Evolutionary conservation across 2,888 invertebrate species (phyloP).

Genomic region (Lasioglossum figueresi): DNA sequence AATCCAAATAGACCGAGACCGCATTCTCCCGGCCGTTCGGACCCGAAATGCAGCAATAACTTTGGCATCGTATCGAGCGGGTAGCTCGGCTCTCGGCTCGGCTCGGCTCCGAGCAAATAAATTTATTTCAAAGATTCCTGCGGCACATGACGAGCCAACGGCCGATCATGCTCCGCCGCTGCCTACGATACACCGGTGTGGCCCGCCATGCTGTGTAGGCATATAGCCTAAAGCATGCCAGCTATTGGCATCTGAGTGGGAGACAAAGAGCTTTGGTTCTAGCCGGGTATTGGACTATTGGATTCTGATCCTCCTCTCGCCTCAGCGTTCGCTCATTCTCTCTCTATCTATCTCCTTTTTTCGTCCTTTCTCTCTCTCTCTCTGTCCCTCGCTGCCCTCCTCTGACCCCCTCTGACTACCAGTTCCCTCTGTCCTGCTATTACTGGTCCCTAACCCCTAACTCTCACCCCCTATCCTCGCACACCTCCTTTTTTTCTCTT

Average conservation of each 20-base stretch:
- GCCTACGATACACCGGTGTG: conserved; percentile 41
- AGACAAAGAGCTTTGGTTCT: conserved; percentile 73
- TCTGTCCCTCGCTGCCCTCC: not conserved
- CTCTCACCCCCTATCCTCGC: conserved; percentile 30
- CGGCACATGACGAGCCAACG: conserved; percentile 56
- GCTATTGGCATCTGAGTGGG: conserved; percentile 73
- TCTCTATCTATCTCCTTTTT: conserved; percentile 20
- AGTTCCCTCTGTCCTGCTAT: conserved; percentile 16
- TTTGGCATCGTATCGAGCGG: conserved; percentile 27
- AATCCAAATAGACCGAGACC: not conserved
- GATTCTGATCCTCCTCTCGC: conserved; percentile 61
- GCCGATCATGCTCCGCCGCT: conserved; percentile 41
- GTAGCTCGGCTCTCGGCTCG: not conserved
- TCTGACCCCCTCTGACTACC: conserved; percentile 5
- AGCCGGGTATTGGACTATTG: conserved; percentile 70
- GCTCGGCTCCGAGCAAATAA: conserved; percentile 34
- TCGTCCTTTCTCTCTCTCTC: not conserved
- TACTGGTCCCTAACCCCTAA: conserved; percentile 23
- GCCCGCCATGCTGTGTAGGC: conserved; percentile 55
- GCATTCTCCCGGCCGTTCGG: not conserved
- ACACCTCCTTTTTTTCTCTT: conserved; percentile 34
- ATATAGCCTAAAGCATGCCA: conserved; percentile 69
- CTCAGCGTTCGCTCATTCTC: conserved; percentile 14
- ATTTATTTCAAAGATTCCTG: conserved; percentile 61
- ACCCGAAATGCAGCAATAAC: conserved; percentile 13